Conservation (phyloP, 2,113 vertebrate genomes). For the Sitta europaea region DNA sequence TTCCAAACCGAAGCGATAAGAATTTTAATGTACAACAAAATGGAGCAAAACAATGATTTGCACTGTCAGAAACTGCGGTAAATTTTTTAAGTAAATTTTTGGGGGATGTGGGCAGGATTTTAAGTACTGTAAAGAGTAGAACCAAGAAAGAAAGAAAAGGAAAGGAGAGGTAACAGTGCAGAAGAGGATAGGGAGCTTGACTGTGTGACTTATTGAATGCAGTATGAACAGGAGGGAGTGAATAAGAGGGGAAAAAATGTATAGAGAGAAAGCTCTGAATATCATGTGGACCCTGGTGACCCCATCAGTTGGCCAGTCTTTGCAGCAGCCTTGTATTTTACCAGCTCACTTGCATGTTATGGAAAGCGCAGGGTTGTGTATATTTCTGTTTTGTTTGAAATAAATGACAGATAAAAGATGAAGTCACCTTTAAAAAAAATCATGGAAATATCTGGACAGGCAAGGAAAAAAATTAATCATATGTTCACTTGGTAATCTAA, state of each 20-base stretch:
- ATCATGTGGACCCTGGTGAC: background rate
- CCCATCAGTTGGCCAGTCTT: background rate
- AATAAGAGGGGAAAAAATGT: background rate
- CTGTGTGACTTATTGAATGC: background rate
- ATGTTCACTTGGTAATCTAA: background rate
- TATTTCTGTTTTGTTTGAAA: background rate
- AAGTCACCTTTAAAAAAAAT: background rate
- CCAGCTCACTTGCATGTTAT: background rate
- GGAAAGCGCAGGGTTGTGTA: background rate
- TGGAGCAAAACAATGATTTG: background rate
- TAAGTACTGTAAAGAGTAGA: background rate
- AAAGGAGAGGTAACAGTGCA: background rate
- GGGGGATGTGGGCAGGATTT: rapidly evolving
- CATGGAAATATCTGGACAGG: background rate
- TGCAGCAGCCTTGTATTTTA: background rate
- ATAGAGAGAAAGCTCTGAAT: background rate
- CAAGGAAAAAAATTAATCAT: background rate
- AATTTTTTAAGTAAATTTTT: background rate
- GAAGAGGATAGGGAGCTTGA: background rate
- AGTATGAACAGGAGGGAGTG: background rate
- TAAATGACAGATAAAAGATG: background rate
- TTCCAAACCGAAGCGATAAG: background rate
- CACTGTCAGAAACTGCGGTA: background rate
- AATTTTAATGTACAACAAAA: background rate
- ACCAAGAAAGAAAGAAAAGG: background rate